Evolutionary conservation across 2,888 invertebrate genomes (phyloP).

Genomic region (Andrena flavipes): DNA sequence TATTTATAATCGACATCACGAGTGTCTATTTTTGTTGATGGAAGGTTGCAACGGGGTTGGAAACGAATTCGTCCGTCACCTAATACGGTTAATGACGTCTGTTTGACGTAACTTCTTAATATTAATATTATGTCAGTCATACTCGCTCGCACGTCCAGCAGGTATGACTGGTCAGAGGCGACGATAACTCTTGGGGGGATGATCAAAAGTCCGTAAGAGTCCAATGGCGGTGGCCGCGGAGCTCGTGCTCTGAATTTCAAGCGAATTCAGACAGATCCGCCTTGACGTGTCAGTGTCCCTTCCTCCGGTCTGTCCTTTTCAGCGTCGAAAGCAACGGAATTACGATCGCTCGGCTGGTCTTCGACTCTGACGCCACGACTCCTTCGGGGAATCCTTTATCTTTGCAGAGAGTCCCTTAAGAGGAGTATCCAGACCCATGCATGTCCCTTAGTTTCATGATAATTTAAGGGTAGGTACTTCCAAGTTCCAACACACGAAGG

Average conservation of each 20-base stretch:
- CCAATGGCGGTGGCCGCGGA: constrained; percentile 76
- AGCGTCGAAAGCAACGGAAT: constrained; percentile 52
- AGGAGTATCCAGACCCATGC: too few species aligned
- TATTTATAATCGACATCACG: constrained; percentile 31
- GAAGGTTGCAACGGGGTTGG: constrained; percentile 9
- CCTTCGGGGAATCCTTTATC: too few species aligned
- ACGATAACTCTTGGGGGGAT: constrained; percentile 79
- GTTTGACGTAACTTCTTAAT: constrained; percentile 73
- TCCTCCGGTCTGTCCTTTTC: constrained; percentile 55
- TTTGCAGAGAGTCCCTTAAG: too few species aligned
- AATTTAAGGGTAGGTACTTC: too few species aligned
- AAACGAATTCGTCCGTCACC: constrained; percentile 25
- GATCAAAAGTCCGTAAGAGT: constrained; percentile 82
- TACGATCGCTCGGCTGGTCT: constrained; percentile 26
- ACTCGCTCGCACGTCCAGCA: constrained; percentile 42
- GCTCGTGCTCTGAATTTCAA: constrained; percentile 77
- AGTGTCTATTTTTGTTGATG: constrained; percentile 21
- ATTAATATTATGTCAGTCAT: constrained; percentile 75
- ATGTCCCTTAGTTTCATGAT: too few species aligned
- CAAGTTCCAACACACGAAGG: too few species aligned
- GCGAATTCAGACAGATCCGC: constrained; percentile 72
- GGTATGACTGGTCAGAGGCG: constrained; percentile 72
- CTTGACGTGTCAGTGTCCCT: constrained; percentile 71
- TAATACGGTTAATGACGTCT: constrained; percentile 56
- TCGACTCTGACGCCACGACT: neutral